Evolutionary conservation across 2,113 vertebrate genomes (phyloP), one percentile per base, ranked within the genome.

Genomic region (Sporophila hypoxantha): DNA sequence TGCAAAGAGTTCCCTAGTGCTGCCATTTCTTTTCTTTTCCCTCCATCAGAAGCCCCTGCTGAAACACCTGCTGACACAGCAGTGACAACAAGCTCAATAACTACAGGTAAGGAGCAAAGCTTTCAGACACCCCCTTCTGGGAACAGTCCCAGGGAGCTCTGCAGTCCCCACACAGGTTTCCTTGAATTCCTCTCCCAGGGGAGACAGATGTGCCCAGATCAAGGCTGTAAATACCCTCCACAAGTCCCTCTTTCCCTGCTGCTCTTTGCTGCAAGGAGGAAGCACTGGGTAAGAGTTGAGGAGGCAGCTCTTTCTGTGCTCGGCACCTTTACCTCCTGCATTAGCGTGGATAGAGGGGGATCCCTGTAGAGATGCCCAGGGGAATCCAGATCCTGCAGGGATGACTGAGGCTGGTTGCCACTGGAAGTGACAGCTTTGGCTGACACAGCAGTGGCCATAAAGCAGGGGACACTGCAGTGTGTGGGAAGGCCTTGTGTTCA

Each of bases 31-130:
- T 17, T 53, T 56, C 5, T 52, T 49, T 59, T 34, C 12, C 10
- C 8, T 37, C 37, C 8, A 14, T 9, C 62, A 74, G 36, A 2
- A 44, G 1, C 4, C 0, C 0, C 7, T 29, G 2, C 36, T n/a
- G 2, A 4, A 34, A 9, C 13, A 26, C 0, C 37, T 71, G 3
- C 7, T 12, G 10, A 0, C 30, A 18, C 29, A 26, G 6, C 50
- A 19, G 9, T 3, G 16, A 4, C 3, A 0, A 0, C 26, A 18
- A 3, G 4, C 32, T 1, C 26, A 36, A 5, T 0, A 46, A 0
- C 21, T 13, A 2, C 10, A 67, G 62, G 52, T 67, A 57, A 57
- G 64, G 18, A n/a, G 29, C 22, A 47, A 47, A 67, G 10, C 27
- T 22, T 12, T 47, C 41, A 26, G 50, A 7, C 22, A 16, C 3